Evolutionary conservation across 2,113 vertebrate genomes (phyloP), one percentile per base, ranked within the genome.

Genomic region (Cygnus buccinator): DNA sequence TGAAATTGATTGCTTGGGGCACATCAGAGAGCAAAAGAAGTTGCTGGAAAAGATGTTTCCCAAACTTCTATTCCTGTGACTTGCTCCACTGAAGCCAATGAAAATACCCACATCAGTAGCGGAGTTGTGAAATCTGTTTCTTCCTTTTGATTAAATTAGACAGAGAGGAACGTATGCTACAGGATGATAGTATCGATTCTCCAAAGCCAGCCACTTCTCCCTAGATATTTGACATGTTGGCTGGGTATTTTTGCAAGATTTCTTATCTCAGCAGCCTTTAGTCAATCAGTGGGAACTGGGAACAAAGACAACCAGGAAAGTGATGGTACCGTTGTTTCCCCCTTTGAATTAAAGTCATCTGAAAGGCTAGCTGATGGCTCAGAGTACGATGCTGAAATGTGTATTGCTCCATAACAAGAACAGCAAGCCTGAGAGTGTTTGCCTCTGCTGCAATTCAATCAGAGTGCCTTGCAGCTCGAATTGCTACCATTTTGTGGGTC

Each of bases 401-500:
- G 75, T 75, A 52, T 80, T 2, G 2, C 50, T 84, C 76, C 22
- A 1, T n/a, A 95, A 90, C 65, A 88, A 81, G 91, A 72, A 54
- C 66, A 25, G 94, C 79, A 81, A 86, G 79, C 61, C 88, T 92
- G 93, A 66, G 62, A 94, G 61, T 28, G 2, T 94, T 96, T 96
- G 84, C 92, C 81, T 93, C 89, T 14, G 6, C 84, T 82, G 94
- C 89, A 87, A 95, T 96, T 96, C 91, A 96, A 93, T 92, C 96
- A 97, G 94, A 70, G 58, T 84, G 89, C 82, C 90, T 90, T 96
- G 92, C 87, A 95, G 96, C 95, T 96, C 95, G 6, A 96, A 94
- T 95, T 97, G 94, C 95, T 96, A 92, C 95, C 96, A 95, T 96
- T 97, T 96, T 96, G 93, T 97, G 95, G 97, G 96, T 97, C 97